Percentiles rank a stretch among this genome's conserved stretches.
phyloP scores from a whole-genome alignment of 2,797 vertebrate genomes.

The Tolypeutes matacus region DNA sequence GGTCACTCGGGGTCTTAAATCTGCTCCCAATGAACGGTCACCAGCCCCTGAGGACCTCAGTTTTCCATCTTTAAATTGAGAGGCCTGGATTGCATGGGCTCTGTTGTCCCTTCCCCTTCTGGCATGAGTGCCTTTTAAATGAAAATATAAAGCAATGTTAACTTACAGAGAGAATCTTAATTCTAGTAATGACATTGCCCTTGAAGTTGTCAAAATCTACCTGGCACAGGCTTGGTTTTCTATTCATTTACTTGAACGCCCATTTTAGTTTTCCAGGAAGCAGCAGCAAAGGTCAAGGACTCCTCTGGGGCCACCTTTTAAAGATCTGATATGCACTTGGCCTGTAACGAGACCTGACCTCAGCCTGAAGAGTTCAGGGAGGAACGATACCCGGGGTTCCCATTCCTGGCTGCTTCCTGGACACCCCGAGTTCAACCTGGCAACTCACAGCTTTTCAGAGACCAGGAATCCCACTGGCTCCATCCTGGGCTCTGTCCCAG shows the following conservation, averaged over 20 bases:
- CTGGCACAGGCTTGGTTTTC: too few species aligned
- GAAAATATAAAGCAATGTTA: not conserved
- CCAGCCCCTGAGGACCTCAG: not conserved
- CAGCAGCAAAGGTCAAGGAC: too few species aligned
- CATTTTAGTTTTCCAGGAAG: too few species aligned
- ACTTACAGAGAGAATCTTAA: not conserved
- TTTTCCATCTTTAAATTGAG: conserved; percentile 39
- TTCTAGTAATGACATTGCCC: too few species aligned
- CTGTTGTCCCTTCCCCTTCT: not conserved
- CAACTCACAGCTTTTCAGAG: not conserved
- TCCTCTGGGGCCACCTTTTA: not conserved
- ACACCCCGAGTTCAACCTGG: too few species aligned
- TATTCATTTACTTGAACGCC: too few species aligned
- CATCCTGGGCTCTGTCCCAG: not conserved
- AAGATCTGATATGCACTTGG: too few species aligned
- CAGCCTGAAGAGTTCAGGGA: too few species aligned
- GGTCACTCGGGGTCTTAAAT: not conserved
- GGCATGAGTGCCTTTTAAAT: not conserved
- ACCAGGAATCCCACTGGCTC: too few species aligned
- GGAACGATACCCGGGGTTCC: not conserved
- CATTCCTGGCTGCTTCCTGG: not conserved
- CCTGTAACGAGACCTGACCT: not conserved
- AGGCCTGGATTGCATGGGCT: not conserved
- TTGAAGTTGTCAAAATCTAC: too few species aligned
- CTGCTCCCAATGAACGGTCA: not conserved